Percentiles rank a stretch among this genome's conserved stretches.
phyloP scores from a whole-genome alignment of 2,797 vertebrate species.

The Odontamblyopus rebecca region DNA sequence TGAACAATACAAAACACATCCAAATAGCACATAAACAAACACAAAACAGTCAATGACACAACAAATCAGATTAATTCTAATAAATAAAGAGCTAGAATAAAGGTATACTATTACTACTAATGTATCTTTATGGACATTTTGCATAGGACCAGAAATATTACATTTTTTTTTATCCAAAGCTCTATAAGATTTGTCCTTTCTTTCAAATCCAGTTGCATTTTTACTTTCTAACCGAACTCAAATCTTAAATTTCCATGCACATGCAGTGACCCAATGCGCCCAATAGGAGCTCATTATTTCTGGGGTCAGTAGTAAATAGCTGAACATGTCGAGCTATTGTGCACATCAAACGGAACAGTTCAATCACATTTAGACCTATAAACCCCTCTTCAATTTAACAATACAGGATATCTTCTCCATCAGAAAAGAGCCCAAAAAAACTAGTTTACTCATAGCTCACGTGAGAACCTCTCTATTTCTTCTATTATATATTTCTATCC shows the following conservation, averaged over 20 bases:
- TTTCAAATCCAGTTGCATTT: background rate
- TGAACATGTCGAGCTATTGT: background rate
- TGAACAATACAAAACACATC: no score
- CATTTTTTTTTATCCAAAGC: no score
- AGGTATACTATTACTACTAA: no score
- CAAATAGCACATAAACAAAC: no score
- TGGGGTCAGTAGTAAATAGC: conserved; percentile 1
- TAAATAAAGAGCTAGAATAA: no score
- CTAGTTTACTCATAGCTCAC: conserved; percentile 5
- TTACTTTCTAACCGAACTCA: background rate
- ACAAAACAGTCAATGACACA: no score
- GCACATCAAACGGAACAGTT: conserved; percentile 1
- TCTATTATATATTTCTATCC: conserved; percentile 42
- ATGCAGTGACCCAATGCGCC: background rate
- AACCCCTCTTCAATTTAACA: background rate
- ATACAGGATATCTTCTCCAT: background rate
- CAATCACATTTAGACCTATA: background rate
- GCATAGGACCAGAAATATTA: no score
- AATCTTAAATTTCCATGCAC: no score
- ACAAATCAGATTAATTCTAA: no score
- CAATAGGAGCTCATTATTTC: background rate
- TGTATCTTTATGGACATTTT: no score
- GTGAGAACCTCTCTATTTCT: conserved; percentile 49
- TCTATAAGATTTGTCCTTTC: no score
- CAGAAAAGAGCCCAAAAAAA: background rate